Evolutionary conservation across 30 jellyfish, hydroid and myxozoan species (phyloP).

Genomic region (Aurelia sp.): DNA sequence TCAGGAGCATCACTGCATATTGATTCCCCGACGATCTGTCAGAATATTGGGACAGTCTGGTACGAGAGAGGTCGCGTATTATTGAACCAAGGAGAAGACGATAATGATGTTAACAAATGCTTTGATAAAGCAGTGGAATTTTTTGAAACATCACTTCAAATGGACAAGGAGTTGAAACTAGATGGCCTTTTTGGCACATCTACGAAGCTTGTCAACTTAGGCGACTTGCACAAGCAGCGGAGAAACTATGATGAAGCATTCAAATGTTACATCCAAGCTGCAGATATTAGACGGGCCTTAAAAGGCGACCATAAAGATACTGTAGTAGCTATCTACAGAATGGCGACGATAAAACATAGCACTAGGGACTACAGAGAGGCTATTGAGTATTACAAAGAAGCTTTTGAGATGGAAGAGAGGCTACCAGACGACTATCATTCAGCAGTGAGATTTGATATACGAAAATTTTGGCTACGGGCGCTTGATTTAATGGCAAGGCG

Average conservation of each 20-base stretch:
- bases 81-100: not conserved
- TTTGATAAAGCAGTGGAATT: constrained; percentile 22
- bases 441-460: constrained; percentile 22
- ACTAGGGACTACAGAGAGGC: constrained; percentile 34
- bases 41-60: constrained; percentile 55
- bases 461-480: constrained; percentile 7
- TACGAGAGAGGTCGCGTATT: constrained; percentile 9
- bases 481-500: not conserved
- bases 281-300: constrained; percentile 20
- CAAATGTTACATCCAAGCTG: constrained; percentile 20
- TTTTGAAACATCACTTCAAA: constrained; percentile 10
- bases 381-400: constrained; percentile 48
- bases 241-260: constrained; percentile 18
- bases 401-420: constrained; percentile 72
- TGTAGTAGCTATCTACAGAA: constrained; percentile 33
- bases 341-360: constrained; percentile 5
- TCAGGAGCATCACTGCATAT: constrained; percentile 9
- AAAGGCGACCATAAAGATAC: constrained; percentile 67
- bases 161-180: constrained; percentile 43
- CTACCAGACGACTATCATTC: constrained; percentile 45
- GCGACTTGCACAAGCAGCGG: constrained; percentile 20
- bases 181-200: constrained; percentile 54
- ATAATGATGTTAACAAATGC: not conserved
- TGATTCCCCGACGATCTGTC: constrained; percentile 36
- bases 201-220: constrained; percentile 41